Evolutionary conservation across 2,113 vertebrate genomes (phyloP).

Genomic region (Trogon melanurus): DNA sequence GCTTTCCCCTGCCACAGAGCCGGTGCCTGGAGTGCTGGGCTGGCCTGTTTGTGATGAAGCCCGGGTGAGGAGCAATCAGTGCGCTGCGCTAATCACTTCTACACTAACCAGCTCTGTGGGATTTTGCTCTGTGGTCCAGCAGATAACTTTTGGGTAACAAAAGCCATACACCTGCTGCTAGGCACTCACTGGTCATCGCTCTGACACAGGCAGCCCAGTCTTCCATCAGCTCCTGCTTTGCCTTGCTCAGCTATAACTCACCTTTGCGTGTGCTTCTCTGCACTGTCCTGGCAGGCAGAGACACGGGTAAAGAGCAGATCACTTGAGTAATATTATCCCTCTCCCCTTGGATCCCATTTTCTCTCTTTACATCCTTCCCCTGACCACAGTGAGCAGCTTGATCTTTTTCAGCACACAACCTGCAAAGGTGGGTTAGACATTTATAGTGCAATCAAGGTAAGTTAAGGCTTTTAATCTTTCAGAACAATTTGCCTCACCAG

Average conservation of each 20-base stretch:
- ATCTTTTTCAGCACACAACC: neutral
- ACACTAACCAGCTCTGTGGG: neutral
- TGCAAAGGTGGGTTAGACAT: rapidly evolving
- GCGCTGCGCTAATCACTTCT: neutral
- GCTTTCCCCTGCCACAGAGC: neutral
- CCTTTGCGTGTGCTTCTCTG: neutral
- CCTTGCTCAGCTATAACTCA: neutral
- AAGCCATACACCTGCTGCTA: neutral
- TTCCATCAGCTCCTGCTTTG: neutral
- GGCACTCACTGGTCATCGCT: neutral
- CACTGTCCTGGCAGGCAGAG: neutral
- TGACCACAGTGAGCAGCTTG: neutral
- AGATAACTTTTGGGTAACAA: neutral
- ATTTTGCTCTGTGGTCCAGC: neutral
- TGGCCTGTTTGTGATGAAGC: neutral
- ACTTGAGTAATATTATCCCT: neutral
- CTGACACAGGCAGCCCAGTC: neutral
- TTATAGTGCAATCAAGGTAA: neutral
- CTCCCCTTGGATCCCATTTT: neutral
- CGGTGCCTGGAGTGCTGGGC: rapidly evolving
- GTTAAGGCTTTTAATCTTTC: neutral
- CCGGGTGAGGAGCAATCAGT: neutral
- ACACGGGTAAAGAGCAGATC: rapidly evolving
- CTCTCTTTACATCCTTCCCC: neutral
- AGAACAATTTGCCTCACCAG: neutral